Percentiles rank a stretch among this genome's conserved stretches.
These are phyloP conservation scores for Connochaetes taurinus DNA, from an alignment of 2,113 vertebrate genomes.

Conservation along the genomic window DNA sequence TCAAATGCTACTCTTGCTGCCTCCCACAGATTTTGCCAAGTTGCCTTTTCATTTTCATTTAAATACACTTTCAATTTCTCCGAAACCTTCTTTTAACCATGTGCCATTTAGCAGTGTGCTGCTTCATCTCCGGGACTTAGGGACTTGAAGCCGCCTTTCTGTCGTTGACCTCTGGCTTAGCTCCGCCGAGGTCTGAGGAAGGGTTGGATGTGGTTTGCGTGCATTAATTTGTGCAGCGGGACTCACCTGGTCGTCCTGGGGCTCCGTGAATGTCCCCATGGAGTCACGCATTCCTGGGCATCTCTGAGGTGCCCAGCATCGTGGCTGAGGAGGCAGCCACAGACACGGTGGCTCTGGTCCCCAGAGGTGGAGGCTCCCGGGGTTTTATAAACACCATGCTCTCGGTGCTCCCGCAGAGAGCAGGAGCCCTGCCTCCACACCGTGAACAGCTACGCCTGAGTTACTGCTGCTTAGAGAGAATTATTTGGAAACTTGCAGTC, in stretches of 20 bases:
- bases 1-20: background rate
- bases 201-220: background rate
- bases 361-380: background rate
- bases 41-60: background rate
- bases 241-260: background rate
- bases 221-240: background rate
- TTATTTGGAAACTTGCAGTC: background rate
- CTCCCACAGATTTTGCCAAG: background rate
- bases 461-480: background rate
- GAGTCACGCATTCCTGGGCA: too few species aligned
- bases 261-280: rapidly evolving
- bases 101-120: background rate
- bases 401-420: rapidly evolving
- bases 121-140: background rate
- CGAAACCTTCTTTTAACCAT: background rate
- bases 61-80: background rate
- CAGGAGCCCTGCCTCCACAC: background rate
- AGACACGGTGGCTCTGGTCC: background rate
- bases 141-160: background rate
- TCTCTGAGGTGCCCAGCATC: rapidly evolving
- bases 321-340: background rate
- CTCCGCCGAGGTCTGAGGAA: background rate
- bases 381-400: rapidly evolving
- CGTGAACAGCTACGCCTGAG: background rate
- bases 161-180: background rate